phyloP scores from a whole-genome alignment of 2,888 invertebrate genomes.

The Gymnosoma rotundatum region DNA sequence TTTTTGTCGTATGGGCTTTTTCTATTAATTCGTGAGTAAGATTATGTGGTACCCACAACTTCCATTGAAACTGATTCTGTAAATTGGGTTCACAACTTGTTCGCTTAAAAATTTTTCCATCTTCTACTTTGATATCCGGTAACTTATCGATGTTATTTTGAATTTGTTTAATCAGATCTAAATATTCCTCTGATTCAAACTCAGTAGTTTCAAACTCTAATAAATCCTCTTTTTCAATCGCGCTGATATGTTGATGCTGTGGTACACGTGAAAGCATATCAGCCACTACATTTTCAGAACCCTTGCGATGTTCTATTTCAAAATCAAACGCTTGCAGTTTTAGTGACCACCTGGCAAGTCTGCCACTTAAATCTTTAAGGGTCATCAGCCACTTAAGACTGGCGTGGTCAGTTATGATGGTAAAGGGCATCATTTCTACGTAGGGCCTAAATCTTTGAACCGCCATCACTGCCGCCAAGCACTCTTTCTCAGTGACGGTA shows the following conservation, averaged over 20 bases:
- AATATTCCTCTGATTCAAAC: too few relatives aligned
- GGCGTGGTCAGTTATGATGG: conserved; percentile 6
- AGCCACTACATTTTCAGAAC: conserved; percentile 11
- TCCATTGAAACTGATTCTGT: too few relatives aligned
- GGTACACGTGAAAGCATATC: background rate
- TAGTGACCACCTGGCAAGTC: conserved; percentile 5
- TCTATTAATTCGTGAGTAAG: too few relatives aligned
- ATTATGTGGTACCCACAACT: too few relatives aligned
- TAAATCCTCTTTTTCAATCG: too few relatives aligned
- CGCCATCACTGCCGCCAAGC: background rate
- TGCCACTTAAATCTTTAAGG: background rate
- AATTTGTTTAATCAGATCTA: too few relatives aligned
- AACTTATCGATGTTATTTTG: too few relatives aligned
- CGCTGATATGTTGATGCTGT: background rate
- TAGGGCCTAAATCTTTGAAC: background rate
- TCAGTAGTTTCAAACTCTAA: too few relatives aligned
- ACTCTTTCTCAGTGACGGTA: background rate
- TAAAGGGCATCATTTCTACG: background rate
- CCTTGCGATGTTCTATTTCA: conserved; percentile 10
- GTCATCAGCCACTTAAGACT: conserved; percentile 31
- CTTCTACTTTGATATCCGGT: too few relatives aligned
- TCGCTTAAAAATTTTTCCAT: too few relatives aligned
- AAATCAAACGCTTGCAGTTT: conserved; percentile 15
- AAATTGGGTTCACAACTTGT: too few relatives aligned
- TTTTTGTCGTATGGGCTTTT: too few relatives aligned